A percentile compares a stretch with the other conserved stretches of the same genome.
These are phyloP conservation scores for Bradysia coprophila DNA, from an alignment of 1,140 invertebrate species.

Conservation along the genomic window DNA sequence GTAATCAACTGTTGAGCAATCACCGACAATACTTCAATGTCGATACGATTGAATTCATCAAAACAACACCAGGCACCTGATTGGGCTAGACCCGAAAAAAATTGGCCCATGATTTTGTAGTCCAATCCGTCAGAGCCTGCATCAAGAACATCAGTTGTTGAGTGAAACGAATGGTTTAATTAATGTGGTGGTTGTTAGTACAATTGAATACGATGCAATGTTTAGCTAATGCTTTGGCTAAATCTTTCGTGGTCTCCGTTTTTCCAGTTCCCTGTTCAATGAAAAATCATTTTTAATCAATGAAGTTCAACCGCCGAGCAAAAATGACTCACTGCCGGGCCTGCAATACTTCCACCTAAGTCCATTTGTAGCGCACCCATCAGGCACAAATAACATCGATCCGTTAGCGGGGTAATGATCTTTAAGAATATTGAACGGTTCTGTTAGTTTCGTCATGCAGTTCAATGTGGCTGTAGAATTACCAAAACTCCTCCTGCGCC, in stretches of 20 bases:
- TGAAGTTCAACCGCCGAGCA: background rate
- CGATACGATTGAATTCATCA: constrained; percentile 82
- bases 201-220: constrained; percentile 86
- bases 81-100: constrained; percentile 71
- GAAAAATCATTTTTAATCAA: constrained; percentile 19
- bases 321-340: no score
- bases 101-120: constrained; percentile 75
- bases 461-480: constrained; percentile 58
- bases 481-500: constrained; percentile 66
- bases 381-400: constrained; percentile 71
- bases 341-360: constrained; percentile 68
- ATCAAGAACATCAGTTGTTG: no score
- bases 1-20: constrained; percentile 70
- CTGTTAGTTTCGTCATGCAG: constrained; percentile 21
- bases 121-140: constrained; percentile 69
- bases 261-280: constrained; percentile 94
- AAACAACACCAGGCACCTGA: constrained; percentile 85
- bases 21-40: constrained; percentile 79
- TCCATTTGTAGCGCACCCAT: constrained; percentile 77
- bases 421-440: constrained; percentile 17
- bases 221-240: constrained; percentile 70
- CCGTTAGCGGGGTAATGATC: constrained; percentile 69
- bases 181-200: no score
- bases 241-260: constrained; percentile 86
- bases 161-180: no score